These are phyloP conservation scores for Venturia canescens DNA, from an alignment of 1,140 invertebrate genomes.

Conservation along the genomic window DNA sequence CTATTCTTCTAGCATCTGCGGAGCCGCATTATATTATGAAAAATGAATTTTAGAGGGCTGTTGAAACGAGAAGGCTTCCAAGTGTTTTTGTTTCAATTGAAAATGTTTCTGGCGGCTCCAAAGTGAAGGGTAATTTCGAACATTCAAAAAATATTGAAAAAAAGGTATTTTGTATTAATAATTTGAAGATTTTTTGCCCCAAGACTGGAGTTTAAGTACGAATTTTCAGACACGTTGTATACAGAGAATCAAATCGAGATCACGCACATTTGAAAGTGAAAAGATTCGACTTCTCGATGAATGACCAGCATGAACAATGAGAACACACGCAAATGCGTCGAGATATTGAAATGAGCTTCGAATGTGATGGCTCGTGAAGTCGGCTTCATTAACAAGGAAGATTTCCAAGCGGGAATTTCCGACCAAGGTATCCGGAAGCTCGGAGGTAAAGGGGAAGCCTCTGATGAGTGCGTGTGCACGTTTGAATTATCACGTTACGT, in stretches of 20 bases:
- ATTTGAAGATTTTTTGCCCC: too few species aligned
- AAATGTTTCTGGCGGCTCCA: too few species aligned
- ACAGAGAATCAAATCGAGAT: background rate
- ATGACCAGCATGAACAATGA: background rate
- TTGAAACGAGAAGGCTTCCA: too few species aligned
- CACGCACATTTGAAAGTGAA: background rate
- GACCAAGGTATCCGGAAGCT: conserved; percentile 3
- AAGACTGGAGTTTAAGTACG: too few species aligned
- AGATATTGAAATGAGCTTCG: background rate
- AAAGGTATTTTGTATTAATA: too few species aligned
- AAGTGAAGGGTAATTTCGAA: too few species aligned
- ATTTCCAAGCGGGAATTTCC: conserved; percentile 22
- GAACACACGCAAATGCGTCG: background rate
- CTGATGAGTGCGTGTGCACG: background rate
- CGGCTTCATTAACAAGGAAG: conserved; percentile 3
- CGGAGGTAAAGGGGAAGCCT: background rate
- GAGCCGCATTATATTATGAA: too few species aligned
- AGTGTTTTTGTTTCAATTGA: too few species aligned
- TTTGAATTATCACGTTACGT: conserved; percentile 39
- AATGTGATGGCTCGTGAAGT: conserved; percentile 34
- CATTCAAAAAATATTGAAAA: too few species aligned
- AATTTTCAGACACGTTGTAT: background rate
- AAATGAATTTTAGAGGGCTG: too few species aligned
- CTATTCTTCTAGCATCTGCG: too few species aligned
- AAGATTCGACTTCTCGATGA: background rate